These are phyloP conservation scores for Erinaceus europaeus DNA, from an alignment of 2,113 vertebrate genomes.

Conservation along the genomic window DNA sequence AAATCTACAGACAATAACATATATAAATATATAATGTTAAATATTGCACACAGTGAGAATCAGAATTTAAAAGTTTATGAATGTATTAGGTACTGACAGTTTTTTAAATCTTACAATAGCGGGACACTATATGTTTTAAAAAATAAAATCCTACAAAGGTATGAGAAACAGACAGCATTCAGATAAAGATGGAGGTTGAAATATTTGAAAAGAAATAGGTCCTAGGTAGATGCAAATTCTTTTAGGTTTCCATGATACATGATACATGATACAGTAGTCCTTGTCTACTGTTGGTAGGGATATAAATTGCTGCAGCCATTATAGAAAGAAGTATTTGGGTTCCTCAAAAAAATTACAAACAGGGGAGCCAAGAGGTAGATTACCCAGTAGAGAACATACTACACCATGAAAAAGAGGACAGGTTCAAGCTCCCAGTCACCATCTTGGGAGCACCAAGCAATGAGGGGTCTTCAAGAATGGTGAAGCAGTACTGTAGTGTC, in stretches of 20 bases:
- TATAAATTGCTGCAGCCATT: not conserved
- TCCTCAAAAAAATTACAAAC: no score
- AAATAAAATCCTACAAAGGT: not conserved
- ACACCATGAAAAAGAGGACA: no score
- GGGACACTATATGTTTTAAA: not conserved
- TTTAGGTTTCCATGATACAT: not conserved
- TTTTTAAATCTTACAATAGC: not conserved
- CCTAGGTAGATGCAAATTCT: no score
- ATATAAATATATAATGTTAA: not conserved
- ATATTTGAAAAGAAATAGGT: not conserved
- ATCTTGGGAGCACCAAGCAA: no score
- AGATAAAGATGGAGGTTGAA: not conserved
- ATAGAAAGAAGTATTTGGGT: not conserved
- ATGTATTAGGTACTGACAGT: not conserved
- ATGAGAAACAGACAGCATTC: not conserved
- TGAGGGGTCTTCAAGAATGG: no score
- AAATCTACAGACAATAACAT: not conserved
- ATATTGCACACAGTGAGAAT: not conserved
- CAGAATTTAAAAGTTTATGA: not conserved
- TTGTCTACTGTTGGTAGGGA: not conserved
- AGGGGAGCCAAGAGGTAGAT: no score
- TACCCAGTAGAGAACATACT: no score
- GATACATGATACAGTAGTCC: no score
- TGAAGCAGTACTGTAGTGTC: no score
- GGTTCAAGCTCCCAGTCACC: no score